Evolutionary conservation across 2,888 invertebrate genomes (phyloP).

Genomic region (Drosophila tanythrix): DNA sequence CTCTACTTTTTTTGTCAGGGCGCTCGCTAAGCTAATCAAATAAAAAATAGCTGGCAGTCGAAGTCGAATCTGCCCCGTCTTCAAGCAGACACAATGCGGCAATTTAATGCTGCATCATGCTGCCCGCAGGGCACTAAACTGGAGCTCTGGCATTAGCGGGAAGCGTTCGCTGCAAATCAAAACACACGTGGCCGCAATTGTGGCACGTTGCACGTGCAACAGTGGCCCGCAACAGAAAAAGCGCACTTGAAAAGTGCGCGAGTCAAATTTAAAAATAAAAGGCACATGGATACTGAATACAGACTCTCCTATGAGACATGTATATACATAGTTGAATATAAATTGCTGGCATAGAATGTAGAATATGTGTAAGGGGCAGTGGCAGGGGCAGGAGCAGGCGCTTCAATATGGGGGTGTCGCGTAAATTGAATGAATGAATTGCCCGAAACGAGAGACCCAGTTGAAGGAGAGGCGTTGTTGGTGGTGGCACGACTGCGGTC

Average conservation of each 20-base stretch:
- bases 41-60: slow-evolving; percentile 61
- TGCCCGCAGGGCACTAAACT: slow-evolving; percentile 67
- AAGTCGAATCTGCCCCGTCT: slow-evolving; percentile 52
- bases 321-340: slow-evolving; percentile 38
- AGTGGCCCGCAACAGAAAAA: slow-evolving; percentile 55
- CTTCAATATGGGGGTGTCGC: slow-evolving; percentile 76
- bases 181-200: slow-evolving; percentile 85
- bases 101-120: slow-evolving; percentile 84
- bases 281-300: slow-evolving; percentile 1
- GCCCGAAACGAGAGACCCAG: slow-evolving; percentile 62
- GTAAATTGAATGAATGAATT: slow-evolving; percentile 83
- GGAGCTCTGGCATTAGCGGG: slow-evolving; percentile 44
- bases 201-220: slow-evolving; percentile 81
- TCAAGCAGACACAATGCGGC: slow-evolving; percentile 81
- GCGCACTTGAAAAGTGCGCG: slow-evolving; percentile 67
- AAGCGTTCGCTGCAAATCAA: slow-evolving; percentile 84
- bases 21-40: slow-evolving; percentile 76
- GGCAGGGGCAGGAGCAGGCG: slow-evolving; percentile 24
- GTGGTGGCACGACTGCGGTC: slow-evolving; percentile 71
- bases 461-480: slow-evolving; percentile 31
- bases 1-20: slow-evolving; percentile 44
- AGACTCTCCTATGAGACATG: slow-evolving; percentile 10
- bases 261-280: slow-evolving; percentile 63
- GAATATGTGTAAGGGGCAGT: slow-evolving; percentile 5
- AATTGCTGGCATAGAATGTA: slow-evolving; percentile 45